Evolutionary conservation across 1,140 invertebrate species (phyloP), one percentile per base, ranked within the genome.

Genomic region (Teleopsis dalmanni): DNA sequence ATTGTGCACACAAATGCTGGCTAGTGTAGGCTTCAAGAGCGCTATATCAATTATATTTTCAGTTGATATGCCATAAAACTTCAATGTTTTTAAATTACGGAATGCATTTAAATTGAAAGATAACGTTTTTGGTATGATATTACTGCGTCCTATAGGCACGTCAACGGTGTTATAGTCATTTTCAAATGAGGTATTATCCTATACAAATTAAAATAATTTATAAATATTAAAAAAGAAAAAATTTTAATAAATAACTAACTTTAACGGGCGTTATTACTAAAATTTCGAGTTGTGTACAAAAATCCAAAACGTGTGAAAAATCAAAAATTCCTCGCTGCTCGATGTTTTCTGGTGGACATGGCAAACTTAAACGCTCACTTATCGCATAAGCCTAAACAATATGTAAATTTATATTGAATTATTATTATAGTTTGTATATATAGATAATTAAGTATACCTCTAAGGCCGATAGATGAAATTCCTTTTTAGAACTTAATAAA

Each of bases 251-350:
- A 23, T 75, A 72, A 51, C 76, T 83, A 1, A 87, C 86, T 62
- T 82, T 75, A 9, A 95, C 80, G 40, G 78, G 75, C 2, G 60
- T 61, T 7, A 70, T 57, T 5, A 59, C 55, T 1, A 93, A 64
- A 11, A 70, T 74, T 16, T 75, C 76, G 8, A 92, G 61, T 57
- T 87, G 82, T 2, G 84, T 85, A 65, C 87, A 87, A 62, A 91
- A 89, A 65, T 96, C 92, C 45, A 96, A 65, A 6, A 95, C 82
- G 64, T 95, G 88, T 56, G 88, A 90, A 51, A 95, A 86, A 71
- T 95, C 88, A 59, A 82, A 83, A 66, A 78, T 79, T 56, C 81
- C 78, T 9, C 56, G 58, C 27, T 65, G 58, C 63, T 76, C 76
- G 45, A 72, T 69, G 51, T 83, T 82, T 41, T 81, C 73, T 3